Base-by-base conservation (phyloP, 35 echinoderm and acorn worm genomes). In the Heliocidaris tuberculata region DNA sequence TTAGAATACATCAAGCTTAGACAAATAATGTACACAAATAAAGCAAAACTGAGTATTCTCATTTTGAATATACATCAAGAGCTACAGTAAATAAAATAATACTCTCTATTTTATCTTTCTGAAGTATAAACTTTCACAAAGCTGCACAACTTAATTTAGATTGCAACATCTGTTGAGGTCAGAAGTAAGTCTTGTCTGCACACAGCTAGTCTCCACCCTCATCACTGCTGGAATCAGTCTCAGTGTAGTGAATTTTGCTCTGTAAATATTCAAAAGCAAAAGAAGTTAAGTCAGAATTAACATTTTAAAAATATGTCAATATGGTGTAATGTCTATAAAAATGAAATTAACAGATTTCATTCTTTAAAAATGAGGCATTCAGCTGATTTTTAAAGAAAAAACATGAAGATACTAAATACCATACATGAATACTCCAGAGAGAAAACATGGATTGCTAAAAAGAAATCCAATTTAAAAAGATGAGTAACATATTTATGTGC, bases 161-260 rank as follows among this genome's bases (percentile, higher is more conserved):
- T 48, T 89, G 87, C 87, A 16, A 48, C 87, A 89, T 47, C 87
- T 32, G 31, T 89, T 89, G 31, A 47, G 31, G 47, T 89, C 87
- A 47, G 87, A 89, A 89, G 31, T 89, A 89, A 89, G 32, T 47
- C 87, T 89, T 2, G 87, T 78, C 65, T 78, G 65, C 31, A 89
- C 31, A 89, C 87, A 24, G 17, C 87, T 48, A 94, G n/a, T 96
- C 60, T 71, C 85, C 95, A 49, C 93, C 90, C n/a, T 93, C 95
- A 88, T 96, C 95, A 32, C 95, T 96, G 78, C 95, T 96, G 59
- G 95, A 96, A 86, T 96, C 95, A 2, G 91, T 96, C 92, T 93
- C 95, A 16, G 95, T 86, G 85, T 93, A 96, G 78, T 96, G 92
- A 10, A 96, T 85, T 17, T 92, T 96, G 49, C 90, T 92, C 95